These are phyloP conservation scores for Psilopsiagon aurifrons DNA, from an alignment of 2,113 vertebrate genomes.

Conservation along the genomic window DNA sequence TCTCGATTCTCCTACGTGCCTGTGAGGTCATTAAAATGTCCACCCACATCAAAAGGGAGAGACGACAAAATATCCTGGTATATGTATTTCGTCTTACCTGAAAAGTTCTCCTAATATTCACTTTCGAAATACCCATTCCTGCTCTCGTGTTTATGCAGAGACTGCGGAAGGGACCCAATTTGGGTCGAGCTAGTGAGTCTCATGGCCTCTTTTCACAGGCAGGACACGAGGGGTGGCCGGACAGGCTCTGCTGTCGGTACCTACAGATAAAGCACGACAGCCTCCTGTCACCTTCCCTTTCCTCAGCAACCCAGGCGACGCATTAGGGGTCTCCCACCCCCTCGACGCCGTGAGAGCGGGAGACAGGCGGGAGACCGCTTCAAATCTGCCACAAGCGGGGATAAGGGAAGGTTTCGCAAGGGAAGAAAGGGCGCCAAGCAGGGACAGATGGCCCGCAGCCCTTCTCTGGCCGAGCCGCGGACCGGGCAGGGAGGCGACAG, in stretches of 20 bases:
- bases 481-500: background rate
- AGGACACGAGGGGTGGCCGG: background rate
- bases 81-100: background rate
- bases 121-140: background rate
- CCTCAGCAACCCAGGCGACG: background rate
- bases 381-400: no score
- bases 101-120: background rate
- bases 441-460: rapidly evolving
- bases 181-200: background rate
- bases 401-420: background rate
- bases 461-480: background rate
- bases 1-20: background rate
- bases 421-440: background rate
- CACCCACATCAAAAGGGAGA: no score
- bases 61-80: background rate
- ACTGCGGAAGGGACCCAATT: background rate
- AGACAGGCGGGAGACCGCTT: background rate
- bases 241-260: rapidly evolving
- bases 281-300: background rate
- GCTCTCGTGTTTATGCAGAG: background rate
- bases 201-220: background rate
- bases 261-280: background rate
- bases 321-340: background rate
- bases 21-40: background rate
- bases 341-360: background rate